A percentile compares a stretch with the other conserved stretches of the same genome.
phyloP scores from a whole-genome alignment of 2,797 vertebrate species.

The Vireo griseus region DNA sequence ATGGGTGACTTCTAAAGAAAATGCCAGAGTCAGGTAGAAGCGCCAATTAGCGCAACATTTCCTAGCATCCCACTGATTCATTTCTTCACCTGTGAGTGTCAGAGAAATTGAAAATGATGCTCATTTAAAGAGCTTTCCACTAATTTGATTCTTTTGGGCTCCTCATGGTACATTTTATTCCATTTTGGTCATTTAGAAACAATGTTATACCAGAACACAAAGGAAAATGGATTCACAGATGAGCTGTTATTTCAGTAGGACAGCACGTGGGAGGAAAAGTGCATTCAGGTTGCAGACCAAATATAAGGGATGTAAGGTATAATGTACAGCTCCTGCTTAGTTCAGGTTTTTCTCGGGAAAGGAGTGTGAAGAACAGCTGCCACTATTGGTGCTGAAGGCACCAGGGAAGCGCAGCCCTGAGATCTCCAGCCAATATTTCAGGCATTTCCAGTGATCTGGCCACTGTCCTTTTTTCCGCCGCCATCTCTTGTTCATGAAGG shows the following conservation, averaged over 20 bases:
- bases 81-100: background rate
- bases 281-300: background rate
- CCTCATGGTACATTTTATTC: background rate
- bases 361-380: background rate
- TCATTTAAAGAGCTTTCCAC: background rate
- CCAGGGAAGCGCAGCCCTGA: rapidly evolving
- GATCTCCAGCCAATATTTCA: background rate
- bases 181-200: background rate
- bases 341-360: background rate
- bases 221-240: background rate
- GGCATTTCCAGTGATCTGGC: background rate
- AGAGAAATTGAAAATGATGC: background rate
- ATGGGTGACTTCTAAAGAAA: background rate
- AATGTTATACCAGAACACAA: background rate
- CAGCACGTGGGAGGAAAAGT: background rate
- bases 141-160: background rate
- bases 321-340: background rate
- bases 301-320: background rate
- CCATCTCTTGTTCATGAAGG: background rate
- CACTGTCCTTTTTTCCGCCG: too few species aligned
- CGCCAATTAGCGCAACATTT: slow-evolving; percentile 1
- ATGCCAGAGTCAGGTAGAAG: background rate
- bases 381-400: background rate
- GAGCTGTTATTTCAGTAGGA: background rate
- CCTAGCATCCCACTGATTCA: background rate